Conservation (phyloP, 37 sponge, comb jelly and placozoan genomes). For the Beroe forskalii region DNA sequence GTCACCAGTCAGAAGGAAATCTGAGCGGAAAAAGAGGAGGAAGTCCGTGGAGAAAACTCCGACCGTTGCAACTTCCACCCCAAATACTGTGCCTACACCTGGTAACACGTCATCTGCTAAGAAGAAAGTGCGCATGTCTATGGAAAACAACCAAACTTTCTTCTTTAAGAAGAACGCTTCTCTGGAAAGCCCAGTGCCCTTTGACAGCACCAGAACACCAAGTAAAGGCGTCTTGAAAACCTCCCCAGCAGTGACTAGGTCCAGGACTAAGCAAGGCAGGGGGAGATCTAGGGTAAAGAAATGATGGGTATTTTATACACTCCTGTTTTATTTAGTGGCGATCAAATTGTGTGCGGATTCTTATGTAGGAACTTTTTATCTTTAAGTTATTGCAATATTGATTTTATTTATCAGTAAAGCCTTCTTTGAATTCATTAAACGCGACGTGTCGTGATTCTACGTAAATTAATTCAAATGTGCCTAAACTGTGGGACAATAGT, state of each 20-base stretch:
- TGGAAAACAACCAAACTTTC: constrained; percentile 61
- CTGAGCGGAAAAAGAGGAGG: constrained; percentile 5
- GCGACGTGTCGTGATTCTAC: no score
- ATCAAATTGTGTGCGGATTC: no score
- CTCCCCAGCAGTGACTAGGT: constrained; percentile 50
- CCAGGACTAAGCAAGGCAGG: background rate
- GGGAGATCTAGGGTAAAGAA: constrained; percentile 34
- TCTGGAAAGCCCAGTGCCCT: constrained; percentile 38
- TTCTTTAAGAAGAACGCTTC: constrained; percentile 62
- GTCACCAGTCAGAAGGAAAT: background rate
- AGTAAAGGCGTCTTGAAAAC: background rate
- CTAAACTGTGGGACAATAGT: background rate
- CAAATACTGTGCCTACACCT: background rate
- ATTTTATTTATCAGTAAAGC: no score
- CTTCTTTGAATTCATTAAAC: no score
- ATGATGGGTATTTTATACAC: background rate
- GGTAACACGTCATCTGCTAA: background rate
- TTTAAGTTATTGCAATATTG: no score
- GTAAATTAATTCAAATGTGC: no score
- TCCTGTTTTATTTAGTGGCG: no score
- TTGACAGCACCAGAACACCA: constrained; percentile 41
- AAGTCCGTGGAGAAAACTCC: background rate
- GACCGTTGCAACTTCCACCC: background rate
- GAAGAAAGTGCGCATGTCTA: constrained; percentile 48
- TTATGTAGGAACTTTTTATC: no score